Conservation (phyloP, 2,888 invertebrate species). For the Autographa pulchrina region DNA sequence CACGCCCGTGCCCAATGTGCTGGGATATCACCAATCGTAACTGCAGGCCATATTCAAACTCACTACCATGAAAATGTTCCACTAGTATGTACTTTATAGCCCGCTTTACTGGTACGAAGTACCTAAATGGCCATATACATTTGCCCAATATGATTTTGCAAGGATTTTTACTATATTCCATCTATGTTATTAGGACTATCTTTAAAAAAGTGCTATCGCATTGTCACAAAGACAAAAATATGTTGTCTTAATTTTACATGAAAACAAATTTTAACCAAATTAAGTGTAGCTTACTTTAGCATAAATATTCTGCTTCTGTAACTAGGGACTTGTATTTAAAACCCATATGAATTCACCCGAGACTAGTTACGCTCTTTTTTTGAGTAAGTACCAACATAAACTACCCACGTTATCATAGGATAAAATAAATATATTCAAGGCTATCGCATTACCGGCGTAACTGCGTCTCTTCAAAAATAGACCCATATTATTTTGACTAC, state of each 20-base stretch:
- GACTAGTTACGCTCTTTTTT: slow-evolving; percentile 17
- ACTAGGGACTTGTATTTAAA: background rate
- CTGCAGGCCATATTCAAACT: slow-evolving; percentile 76
- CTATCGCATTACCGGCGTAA: slow-evolving; percentile 49
- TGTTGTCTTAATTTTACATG: no score
- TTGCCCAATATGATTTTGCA: no score
- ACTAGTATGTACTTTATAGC: slow-evolving; percentile 20
- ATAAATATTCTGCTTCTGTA: background rate
- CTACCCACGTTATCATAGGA: slow-evolving; percentile 58
- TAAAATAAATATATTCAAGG: slow-evolving; percentile 58
- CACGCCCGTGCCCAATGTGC: slow-evolving; percentile 77
- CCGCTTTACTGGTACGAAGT: slow-evolving; percentile 9
- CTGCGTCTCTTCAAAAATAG: slow-evolving; percentile 52
- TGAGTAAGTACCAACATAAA: slow-evolving; percentile 32
- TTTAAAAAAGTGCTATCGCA: no score
- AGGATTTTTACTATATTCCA: no score
- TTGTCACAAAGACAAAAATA: no score
- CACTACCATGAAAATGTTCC: slow-evolving; percentile 63
- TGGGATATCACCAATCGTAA: slow-evolving; percentile 83
- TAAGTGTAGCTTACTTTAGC: no score
- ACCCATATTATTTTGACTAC: slow-evolving; percentile 52
- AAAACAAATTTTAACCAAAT: no score
- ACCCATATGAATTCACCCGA: slow-evolving; percentile 4
- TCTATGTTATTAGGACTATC: no score
- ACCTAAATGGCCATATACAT: no score